Conservation (phyloP, 2,888 invertebrate genomes). For the Drosophila mimica region DNA sequence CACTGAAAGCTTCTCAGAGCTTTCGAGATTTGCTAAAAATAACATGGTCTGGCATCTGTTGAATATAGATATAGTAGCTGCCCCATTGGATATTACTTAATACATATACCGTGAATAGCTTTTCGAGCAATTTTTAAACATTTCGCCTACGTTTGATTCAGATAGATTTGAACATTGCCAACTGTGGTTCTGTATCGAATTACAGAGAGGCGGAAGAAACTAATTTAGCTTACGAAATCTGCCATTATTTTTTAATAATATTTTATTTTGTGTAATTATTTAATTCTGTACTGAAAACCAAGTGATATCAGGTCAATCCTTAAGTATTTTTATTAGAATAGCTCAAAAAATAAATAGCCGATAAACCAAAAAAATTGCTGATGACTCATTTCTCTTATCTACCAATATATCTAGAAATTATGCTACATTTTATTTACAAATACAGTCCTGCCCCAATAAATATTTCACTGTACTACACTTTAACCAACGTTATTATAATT, state of each 20-base stretch:
- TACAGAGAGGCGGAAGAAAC: slow-evolving; percentile 26
- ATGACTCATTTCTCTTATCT: not conserved
- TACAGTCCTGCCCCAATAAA: slow-evolving; percentile 18
- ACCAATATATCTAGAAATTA: slow-evolving; percentile 20
- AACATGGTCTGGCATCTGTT: slow-evolving; percentile 68
- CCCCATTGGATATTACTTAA: slow-evolving; percentile 70
- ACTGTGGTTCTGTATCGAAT: slow-evolving; percentile 57
- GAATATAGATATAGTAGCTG: slow-evolving; percentile 51
- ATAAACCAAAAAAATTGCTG: not conserved
- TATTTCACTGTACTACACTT: slow-evolving; percentile 1
- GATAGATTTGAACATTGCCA: slow-evolving; percentile 33
- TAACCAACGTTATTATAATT: not conserved
- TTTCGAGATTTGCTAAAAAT: slow-evolving; percentile 56
- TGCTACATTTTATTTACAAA: not conserved
- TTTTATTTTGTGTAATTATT: not conserved
- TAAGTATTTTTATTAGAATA: not conserved
- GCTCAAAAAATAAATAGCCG: not conserved
- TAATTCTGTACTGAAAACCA: not conserved
- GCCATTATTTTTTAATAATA: not conserved
- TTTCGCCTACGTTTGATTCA: slow-evolving; percentile 41
- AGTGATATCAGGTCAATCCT: not conserved
- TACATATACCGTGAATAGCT: slow-evolving; percentile 55
- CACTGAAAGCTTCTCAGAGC: slow-evolving; percentile 49
- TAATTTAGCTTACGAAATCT: not conserved
- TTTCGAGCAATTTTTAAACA: slow-evolving; percentile 34